Evolutionary conservation across 2,797 vertebrate genomes (phyloP), one percentile per base, ranked within the genome.

Genomic region (Argya squamiceps): DNA sequence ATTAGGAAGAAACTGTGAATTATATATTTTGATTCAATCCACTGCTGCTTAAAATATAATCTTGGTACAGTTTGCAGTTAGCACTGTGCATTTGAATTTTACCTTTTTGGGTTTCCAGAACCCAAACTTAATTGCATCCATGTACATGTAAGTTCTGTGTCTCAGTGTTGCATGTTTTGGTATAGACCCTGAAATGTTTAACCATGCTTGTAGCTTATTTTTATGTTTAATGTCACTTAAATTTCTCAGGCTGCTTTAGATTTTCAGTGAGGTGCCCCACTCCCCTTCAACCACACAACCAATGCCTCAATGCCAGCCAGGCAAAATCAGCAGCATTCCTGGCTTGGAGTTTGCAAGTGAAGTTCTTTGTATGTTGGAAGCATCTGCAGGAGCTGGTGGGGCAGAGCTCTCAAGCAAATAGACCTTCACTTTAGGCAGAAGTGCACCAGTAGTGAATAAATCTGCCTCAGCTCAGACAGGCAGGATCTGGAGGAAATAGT

Each of bases 1-100:
- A 88, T 92, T 96, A 92, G 89, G 87, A 91, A 75, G 80, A 76
- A 95, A 91, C 49, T 82, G 69, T 93, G 92, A 96, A 91, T 95
- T 93, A 73, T 88, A 50, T 88, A 93, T 92, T 92, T 93, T 73
- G 81, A 75, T 76, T 93, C 59, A 89, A 69, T 81, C 53, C 75
- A 63, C 67, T 74, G 41, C 58, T 70, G 46, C 60, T 94, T 89
- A 86, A 94, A 96, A 94, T 96, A 86, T 62, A 85, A 64, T 89
- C 81, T 92, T 77, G 49, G 68, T 83, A 7, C 62, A 52, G 47
- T 62, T 49, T 79, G 47, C 52, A 56, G 74, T 59, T 81, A 70
- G 67, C 15, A 14, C 23, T 70, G 18, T 89, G 77, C 59, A 39
- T 92, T 92, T 82, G 52, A 94, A 87, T 86, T 81, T 86, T 58